phyloP scores from a whole-genome alignment of 2,888 invertebrate species.

The Pocota personata region DNA sequence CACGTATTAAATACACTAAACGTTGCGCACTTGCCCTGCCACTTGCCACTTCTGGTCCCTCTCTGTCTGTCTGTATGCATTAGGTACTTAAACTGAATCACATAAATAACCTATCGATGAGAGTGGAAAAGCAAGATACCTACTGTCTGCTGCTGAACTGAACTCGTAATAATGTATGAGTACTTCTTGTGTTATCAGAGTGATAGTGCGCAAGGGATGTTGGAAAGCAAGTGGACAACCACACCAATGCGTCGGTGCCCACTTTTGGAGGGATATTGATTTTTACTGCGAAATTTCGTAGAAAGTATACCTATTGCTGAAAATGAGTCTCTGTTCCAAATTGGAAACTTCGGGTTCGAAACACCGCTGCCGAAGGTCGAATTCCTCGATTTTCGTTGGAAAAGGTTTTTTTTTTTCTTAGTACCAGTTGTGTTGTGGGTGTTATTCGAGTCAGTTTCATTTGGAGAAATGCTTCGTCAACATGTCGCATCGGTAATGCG shows the following conservation, averaged over 20 bases:
- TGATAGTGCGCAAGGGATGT: constrained; percentile 58
- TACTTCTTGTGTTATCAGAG: constrained; percentile 29
- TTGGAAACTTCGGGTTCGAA: constrained; percentile 69
- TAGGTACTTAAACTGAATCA: constrained; percentile 57
- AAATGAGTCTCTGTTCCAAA: constrained; percentile 64
- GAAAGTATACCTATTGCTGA: constrained; percentile 52
- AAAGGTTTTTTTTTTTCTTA: background rate
- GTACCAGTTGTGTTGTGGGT: no score
- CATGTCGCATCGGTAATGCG: background rate
- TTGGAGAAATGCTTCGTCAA: background rate
- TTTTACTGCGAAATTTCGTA: constrained; percentile 57
- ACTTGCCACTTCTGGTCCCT: background rate
- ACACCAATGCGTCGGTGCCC: background rate
- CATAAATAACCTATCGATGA: constrained; percentile 69
- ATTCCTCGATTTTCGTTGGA: background rate
- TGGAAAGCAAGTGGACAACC: background rate
- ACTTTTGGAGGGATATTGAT: constrained; percentile 40
- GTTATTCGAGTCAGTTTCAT: background rate
- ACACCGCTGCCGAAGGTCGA: constrained; percentile 18
- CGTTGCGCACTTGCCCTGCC: constrained; percentile 24
- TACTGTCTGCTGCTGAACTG: constrained; percentile 13
- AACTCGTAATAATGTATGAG: no score
- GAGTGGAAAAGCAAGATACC: constrained; percentile 32
- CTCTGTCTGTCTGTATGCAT: background rate
- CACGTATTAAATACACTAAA: constrained; percentile 25